Conservation (phyloP, 2,888 invertebrate genomes). For the Oeneis ivallda region DNA sequence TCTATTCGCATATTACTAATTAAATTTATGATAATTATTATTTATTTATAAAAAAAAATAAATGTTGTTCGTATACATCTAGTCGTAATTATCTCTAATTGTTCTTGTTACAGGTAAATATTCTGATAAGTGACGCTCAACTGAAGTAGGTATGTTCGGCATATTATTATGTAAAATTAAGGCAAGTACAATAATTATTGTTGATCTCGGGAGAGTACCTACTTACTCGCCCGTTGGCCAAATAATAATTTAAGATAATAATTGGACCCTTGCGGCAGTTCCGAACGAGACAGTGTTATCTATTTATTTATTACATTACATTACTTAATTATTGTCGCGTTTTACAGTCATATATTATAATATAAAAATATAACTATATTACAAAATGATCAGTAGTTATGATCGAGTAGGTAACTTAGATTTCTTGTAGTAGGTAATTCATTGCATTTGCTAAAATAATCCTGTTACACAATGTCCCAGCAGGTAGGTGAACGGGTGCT, state of each 20-base stretch:
- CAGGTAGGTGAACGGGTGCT: too few relatives aligned
- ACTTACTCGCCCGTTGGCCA: neutral
- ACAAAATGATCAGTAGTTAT: too few relatives aligned
- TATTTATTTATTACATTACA: constrained; percentile 7
- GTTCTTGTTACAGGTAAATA: constrained; percentile 4
- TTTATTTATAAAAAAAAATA: too few relatives aligned
- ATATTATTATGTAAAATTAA: neutral
- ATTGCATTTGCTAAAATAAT: too few relatives aligned
- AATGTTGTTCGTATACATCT: too few relatives aligned
- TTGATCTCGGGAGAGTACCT: neutral
- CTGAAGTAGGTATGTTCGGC: neutral
- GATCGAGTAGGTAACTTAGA: too few relatives aligned
- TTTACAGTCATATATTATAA: neutral
- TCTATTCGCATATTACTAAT: too few relatives aligned
- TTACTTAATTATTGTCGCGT: neutral
- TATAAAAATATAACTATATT: too few relatives aligned
- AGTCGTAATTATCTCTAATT: neutral
- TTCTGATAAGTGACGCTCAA: neutral
- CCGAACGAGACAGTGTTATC: constrained; percentile 2
- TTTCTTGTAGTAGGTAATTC: too few relatives aligned
- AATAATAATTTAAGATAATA: constrained; percentile 6
- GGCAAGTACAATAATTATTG: neutral
- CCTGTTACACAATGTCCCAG: too few relatives aligned
- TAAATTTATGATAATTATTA: too few relatives aligned
- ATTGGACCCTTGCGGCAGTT: neutral